Evolutionary conservation across 2,113 vertebrate species (phyloP).

Genomic region (Nerophis lumbriciformis): DNA sequence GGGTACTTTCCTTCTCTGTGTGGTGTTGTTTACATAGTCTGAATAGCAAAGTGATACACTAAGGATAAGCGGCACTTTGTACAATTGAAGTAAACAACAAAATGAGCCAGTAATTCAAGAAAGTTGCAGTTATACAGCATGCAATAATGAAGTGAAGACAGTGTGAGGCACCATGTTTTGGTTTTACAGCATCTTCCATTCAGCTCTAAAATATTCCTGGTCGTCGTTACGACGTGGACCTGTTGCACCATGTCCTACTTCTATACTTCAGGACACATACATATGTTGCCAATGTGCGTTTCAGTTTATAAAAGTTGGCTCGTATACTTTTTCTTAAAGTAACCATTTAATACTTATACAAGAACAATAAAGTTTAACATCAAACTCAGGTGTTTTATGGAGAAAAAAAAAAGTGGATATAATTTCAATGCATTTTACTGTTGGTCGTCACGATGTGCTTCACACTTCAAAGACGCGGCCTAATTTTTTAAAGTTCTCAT

Average conservation of each 20-base stretch:
- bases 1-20: too few relatives aligned
- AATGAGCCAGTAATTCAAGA: too few relatives aligned
- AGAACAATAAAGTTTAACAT: constrained; percentile 70
- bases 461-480: constrained; percentile 71
- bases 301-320: constrained; percentile 68
- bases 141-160: not conserved
- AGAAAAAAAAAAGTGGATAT: constrained; percentile 59
- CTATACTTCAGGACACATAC: constrained; percentile 52
- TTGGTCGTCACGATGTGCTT: constrained; percentile 43
- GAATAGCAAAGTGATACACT: too few relatives aligned
- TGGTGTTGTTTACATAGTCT: too few relatives aligned
- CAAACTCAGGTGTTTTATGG: constrained; percentile 69
- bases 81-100: too few relatives aligned
- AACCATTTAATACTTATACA: constrained; percentile 72
- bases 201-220: constrained; percentile 42
- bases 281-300: constrained; percentile 67
- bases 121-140: not conserved
- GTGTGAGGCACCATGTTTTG: constrained; percentile 4
- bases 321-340: constrained; percentile 73
- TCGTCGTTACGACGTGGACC: constrained; percentile 37
- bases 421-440: constrained; percentile 58
- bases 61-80: too few relatives aligned
- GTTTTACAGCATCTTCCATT: constrained; percentile 41
- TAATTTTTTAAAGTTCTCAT: constrained; percentile 65
- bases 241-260: constrained; percentile 49